Evolutionary conservation across 2,888 invertebrate species (phyloP).

Genomic region (Drosophila recens): DNA sequence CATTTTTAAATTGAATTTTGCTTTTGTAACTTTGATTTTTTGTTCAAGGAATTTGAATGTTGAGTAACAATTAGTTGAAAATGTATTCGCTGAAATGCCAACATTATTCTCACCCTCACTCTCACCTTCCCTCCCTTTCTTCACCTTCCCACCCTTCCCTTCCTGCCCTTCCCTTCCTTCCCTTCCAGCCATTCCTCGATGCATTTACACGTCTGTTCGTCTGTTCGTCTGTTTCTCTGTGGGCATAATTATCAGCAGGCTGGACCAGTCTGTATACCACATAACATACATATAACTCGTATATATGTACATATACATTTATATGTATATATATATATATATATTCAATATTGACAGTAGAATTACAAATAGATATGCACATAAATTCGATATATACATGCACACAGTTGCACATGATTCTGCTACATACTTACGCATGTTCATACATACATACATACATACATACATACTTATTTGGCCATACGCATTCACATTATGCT

Average conservation of each 20-base stretch:
- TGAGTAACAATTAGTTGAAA: not conserved
- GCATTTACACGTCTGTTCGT: not conserved
- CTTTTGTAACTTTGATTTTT: too few species aligned
- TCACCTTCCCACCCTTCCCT: not conserved
- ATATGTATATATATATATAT: conserved; percentile 2
- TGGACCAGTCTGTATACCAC: not conserved
- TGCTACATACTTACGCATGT: not conserved
- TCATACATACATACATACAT: not conserved
- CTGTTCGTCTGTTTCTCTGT: conserved; percentile 1
- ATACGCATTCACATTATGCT: conserved; percentile 2
- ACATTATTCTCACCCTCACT: not conserved
- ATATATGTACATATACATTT: not conserved
- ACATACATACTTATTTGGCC: not conserved
- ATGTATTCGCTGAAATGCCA: not conserved
- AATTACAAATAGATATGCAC: conserved; percentile 13
- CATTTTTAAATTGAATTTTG: too few species aligned
- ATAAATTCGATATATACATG: conserved; percentile 8
- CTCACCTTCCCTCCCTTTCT: not conserved
- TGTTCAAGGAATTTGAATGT: not conserved
- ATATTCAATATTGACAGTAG: conserved; percentile 14
- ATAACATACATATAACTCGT: not conserved
- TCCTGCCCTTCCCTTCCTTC: too few species aligned
- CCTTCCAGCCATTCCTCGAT: not conserved
- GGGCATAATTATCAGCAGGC: conserved; percentile 15
- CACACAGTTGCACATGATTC: not conserved